Evolutionary conservation across 2,797 vertebrate species (phyloP), one percentile per base, ranked within the genome.

Genomic region (Melanotaenia maccullochi): DNA sequence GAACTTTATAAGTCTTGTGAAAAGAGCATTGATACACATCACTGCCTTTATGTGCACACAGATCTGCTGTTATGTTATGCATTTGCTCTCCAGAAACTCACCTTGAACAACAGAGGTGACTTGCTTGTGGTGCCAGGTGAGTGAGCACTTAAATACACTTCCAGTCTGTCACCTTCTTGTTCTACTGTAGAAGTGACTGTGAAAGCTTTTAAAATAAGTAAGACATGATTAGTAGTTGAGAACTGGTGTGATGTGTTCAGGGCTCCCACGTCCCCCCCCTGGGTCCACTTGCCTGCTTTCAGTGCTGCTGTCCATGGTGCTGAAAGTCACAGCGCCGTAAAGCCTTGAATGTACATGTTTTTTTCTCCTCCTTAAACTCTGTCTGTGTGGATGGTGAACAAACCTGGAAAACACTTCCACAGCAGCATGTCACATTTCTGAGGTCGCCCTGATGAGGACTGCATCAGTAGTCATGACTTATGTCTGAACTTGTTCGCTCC

Each of bases 371-470:
- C 52, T 66, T 6, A 24, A 9, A n/a, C 62, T 24, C 16, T 40
- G 38, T 25, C 32, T 38, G 40, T 22, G 35, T 30, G 14, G 24
- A 14, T 4, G 66, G 51, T 69, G 7, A 0, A 60, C 40, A 47
- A 25, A 78, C 16, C 7, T n/a, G 20, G 52, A 59, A 22, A 30
- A 58, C 13, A 65, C 22, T 33, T 9, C 18, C 30, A 44, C 33
- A 25, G 2, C 36, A 20, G 11, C 59, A 62, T 59, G 55, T 40
- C 9, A 28, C 13, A 42, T 75, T 22, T 76, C 68, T 25, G 12
- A 60, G 14, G 52, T 60, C 64, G 60, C 66, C 68, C 61, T 75
- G 74, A 78, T 60, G 70, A 68, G 83, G 81, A 86, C 64, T 61
- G 68, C n/a, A 67, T 73, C 75, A 61, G 55, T 78, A 85, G 68